Evolutionary conservation across 2,888 invertebrate species (phyloP), one percentile per base, ranked within the genome.

Genomic region (Lomographa bimaculata): DNA sequence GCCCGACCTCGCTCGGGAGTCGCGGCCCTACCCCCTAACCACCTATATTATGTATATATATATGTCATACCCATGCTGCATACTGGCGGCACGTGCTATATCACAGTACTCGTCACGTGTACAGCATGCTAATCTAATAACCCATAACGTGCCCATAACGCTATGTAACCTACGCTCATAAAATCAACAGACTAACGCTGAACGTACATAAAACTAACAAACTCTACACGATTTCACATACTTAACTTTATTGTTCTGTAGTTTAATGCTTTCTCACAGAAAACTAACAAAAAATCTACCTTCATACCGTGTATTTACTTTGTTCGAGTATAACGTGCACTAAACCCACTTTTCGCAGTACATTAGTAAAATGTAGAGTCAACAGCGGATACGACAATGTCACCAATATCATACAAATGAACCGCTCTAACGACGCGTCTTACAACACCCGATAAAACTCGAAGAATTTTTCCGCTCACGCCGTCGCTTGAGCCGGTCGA

Each of bases 101-200:
- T 55, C 60, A 52, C 54, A 49, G 55, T 62, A 59, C 57, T 59
- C 55, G 63, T 75, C 76, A 73, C 71, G 64, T 70, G 74, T 63
- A 51, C 57, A 44, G 59, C 57, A 53, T 51, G 39, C 45, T 66
- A 60, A 64, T 62, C 60, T 53, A 53, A 61, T 60, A 59, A 60
- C 61, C 56, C 53, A 57, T 64, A 58, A 54, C 48, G 57, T 57
- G 59, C 61, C 56, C 53, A 57, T 64, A 58, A 54, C 48, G 57
- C 57, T 63, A 44, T 60, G 59, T 65, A 69, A 65, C 61, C 57
- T 63, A 57, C 55, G 57, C 58, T 53, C 43, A 48, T 34, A 36
- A 24, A 29, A 36, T 28, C 14, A 24, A 29, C 25, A 35, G 17
- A 29, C 20, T 35, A 23, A 23, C 32, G 7, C 11, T 3, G 12